Evolutionary conservation across 53 echinoderm and acorn worm species (phyloP), one percentile per base, ranked within the genome.

Genomic region (Glandiceps talaboti): DNA sequence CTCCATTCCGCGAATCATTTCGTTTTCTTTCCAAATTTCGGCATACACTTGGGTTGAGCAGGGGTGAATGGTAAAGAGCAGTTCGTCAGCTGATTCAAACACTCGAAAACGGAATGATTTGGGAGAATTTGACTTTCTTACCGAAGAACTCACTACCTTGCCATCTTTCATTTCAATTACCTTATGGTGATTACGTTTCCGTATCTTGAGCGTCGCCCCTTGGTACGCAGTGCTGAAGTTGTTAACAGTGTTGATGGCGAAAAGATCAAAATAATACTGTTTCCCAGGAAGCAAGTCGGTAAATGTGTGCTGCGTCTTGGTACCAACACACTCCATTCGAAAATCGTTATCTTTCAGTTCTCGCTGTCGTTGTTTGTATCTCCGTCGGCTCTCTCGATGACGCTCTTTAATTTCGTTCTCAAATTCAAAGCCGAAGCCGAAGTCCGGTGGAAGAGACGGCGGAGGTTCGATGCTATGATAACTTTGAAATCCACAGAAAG

Each of bases 281-380:
- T 81, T 83, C 1, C 82, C 93, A 27, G 97, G 91, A 31, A 86
- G 85, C 32, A 97, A 79, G 79, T 97, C 88, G 27, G 91, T 97
- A 79, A 91, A 85, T 25, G 93, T 97, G 88, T 97, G 97, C 30
- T 88, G 86, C 0, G 89, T 97, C 33, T 97, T 97, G 74, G 82
- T 80, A 0, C 97, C 97, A 29, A 97, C 91, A 28, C 97, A 97
- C 78, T 97, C 97, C 32, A 97, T 81, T 12, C 82, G 80, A 45
- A 97, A 74, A 31, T 91, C 90, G 0, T 85, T 76, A 0, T 83
- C 88, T 28, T 87, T 78, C 27, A 26, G 12, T 31, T 87, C 30
- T 85, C 77, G 0, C 29, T 72, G 29, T 73, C 33, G 30, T 83
- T 76, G 0, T 26, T 26, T 1, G 72, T 77, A n/a, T 78, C 76